Percentiles rank a stretch among this genome's conserved stretches.
Conservation (phyloP, 1,140 invertebrate species). For the Chlorops oryzae region DNA sequence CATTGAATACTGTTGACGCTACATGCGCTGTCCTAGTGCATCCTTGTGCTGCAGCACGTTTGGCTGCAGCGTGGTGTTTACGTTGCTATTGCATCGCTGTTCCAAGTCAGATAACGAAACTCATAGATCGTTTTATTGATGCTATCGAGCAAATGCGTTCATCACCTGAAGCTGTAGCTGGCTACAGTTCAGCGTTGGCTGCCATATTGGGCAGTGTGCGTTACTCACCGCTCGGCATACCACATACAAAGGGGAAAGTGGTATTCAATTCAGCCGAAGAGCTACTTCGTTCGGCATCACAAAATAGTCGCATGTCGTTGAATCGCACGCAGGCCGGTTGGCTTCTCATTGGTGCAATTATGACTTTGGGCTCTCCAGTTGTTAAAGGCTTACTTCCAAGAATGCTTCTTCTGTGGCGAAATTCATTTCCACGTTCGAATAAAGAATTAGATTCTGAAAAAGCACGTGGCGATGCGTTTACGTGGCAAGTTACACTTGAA, state of each 20-base stretch:
- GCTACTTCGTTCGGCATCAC: slow-evolving; percentile 89
- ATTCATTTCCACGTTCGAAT: slow-evolving; percentile 91
- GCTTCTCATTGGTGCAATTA: slow-evolving; percentile 93
- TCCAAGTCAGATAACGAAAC: slow-evolving; percentile 86
- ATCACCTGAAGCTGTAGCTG: slow-evolving; percentile 88
- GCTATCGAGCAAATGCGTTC: slow-evolving; percentile 82
- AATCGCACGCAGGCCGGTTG: slow-evolving; percentile 95
- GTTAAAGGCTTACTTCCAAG: slow-evolving; percentile 83
- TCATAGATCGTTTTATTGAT: slow-evolving; percentile 84
- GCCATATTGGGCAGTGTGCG: slow-evolving; percentile 87
- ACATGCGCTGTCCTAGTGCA: slow-evolving; percentile 69
- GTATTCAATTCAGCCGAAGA: slow-evolving; percentile 98
- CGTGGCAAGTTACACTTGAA: slow-evolving; percentile 97
- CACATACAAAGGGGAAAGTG: slow-evolving; percentile 92
- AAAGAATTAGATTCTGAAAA: slow-evolving; percentile 97
- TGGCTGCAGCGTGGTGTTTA: slow-evolving; percentile 92
- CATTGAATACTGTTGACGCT: slow-evolving; percentile 62
- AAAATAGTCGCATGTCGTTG: slow-evolving; percentile 90
- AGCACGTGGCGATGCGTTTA: slow-evolving; percentile 94
- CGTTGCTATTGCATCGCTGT: slow-evolving; percentile 86
- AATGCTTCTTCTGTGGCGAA: slow-evolving; percentile 93
- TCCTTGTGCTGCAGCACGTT: slow-evolving; percentile 82
- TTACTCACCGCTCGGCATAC: slow-evolving; percentile 88
- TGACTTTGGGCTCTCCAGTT: slow-evolving; percentile 91
- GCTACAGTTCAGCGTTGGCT: slow-evolving; percentile 89